Evolutionary conservation across 2,797 vertebrate species (phyloP), one percentile per base, ranked within the genome.

Genomic region (Rhyacichthys aspro): DNA sequence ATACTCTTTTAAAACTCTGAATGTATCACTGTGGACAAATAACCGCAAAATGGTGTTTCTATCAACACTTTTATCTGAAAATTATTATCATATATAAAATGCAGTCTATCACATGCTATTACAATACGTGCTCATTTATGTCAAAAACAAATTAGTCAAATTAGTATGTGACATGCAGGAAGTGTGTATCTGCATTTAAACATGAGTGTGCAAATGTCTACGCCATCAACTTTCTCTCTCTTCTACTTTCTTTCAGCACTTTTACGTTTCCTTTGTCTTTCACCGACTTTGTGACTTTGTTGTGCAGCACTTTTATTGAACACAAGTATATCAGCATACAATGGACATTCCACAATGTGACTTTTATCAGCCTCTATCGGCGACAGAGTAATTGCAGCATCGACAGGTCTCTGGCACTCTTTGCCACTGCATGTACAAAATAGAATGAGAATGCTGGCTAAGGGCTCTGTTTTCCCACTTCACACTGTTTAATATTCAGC

Each of bases 301-400:
- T 23, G 43, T 37, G n/a, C 16, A 12, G 46, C 41, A 37, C 11
- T 44, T 7, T 41, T 37, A 28, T 3, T 53, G 17, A 45, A 36
- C n/a, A 55, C 28, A 11, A 12, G 9, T 12, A 44, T 34, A 34
- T 43, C 17, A 34, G 9, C 32, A 15, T 56, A 42, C 43, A 56
- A 33, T 18, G 2, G n/a, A 5, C 17, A 23, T 43, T 46, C 11
- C 10, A 0, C 48, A 46, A 47, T 58, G 10, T 36, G 41, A 10
- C 43, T 46, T 67, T 36, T 44, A 61, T 43, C 33, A 55, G 17
- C 15, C 19, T 37, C 15, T 47, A 17, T 8, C 43, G 8, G 19
- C 3, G 15, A 19, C 16, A 10, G 1, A n/a, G 18, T 16, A 7
- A 60, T 14, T 34, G n/a, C 11, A 16, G 23, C 10, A 19, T 37